A percentile compares a stretch with the other conserved stretches of the same genome.
phyloP scores from a whole-genome alignment of 2,888 invertebrate genomes.

The Eudasyphora cyanicolor region DNA sequence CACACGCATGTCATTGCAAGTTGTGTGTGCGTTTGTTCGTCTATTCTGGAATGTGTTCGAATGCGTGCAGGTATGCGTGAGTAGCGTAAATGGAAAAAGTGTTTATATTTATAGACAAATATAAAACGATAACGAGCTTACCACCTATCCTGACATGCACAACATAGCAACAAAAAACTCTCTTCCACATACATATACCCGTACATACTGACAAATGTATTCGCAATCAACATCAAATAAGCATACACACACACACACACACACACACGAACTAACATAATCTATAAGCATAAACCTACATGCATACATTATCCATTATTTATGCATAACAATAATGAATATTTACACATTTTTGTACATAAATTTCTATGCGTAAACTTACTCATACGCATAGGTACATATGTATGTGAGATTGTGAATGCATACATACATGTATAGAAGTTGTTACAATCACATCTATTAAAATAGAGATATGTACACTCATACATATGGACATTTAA shows the following conservation, averaged over 20 bases:
- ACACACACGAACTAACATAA: no score
- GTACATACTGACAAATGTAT: background rate
- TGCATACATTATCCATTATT: slow-evolving; percentile 71
- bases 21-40: background rate
- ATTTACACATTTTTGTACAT: slow-evolving; percentile 67
- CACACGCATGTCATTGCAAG: background rate
- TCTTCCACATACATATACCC: background rate
- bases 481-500: background rate
- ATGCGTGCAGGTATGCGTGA: background rate
- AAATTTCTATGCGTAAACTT: background rate
- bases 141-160: slow-evolving; percentile 12
- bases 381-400: no score
- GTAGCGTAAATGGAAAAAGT: slow-evolving; percentile 14
- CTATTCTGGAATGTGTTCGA: background rate
- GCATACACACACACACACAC: slow-evolving; percentile 25
- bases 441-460: slow-evolving; percentile 9
- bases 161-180: background rate
- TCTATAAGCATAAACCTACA: slow-evolving; percentile 36
- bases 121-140: slow-evolving; percentile 43
- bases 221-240: background rate
- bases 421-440: background rate
- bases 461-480: no score
- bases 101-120: slow-evolving; percentile 19
- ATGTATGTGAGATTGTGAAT: background rate
- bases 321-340: slow-evolving; percentile 79